Base-by-base conservation (phyloP, 92 coral and sea anemone species). In the Epizoanthus ramosus region DNA sequence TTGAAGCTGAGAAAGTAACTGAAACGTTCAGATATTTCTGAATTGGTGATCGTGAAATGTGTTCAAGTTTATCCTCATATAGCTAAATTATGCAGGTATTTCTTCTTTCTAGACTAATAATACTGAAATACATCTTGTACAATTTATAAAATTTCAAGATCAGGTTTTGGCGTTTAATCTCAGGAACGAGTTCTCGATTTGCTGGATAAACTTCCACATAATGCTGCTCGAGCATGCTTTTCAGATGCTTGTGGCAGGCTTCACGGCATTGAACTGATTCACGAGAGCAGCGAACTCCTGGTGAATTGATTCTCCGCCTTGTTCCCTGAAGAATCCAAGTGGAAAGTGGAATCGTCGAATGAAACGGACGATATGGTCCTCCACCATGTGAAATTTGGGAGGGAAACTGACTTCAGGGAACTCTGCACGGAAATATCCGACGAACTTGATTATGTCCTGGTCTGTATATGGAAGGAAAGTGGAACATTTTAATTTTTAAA, bases 331-430 rank as follows among this genome's bases (percentile, higher is more conserved):
- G 22, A 75, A 75, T 56, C 8, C 80, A 8, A 74, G n/a, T n/a
- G 64, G 80, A 6, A 74, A 74, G 16, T 50, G 63, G 63, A 60
- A 74, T 53, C 37, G 56, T 74, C 64, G 53, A 5, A 54, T 74
- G 7, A 74, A 74, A 3, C 59, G 21, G 19, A 53, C 64, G 5
- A 10, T 45, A 23, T 74, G 80, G 31, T 79, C 72, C 73, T 79
- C 73, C 35, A 63, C 18, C 83, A 79, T 79, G 72, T 79, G 83
- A 68, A 79, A 17, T 57, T 79, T 79, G 52, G 83, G 61, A 23
- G 83, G 83, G 45, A 79, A 79, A 60, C 45, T 79, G 39, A 15
- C 57, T 52, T 63, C 73, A 23, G 2, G 83, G 57, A 79, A 79
- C 41, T 63, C 53, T 17, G 19, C 43, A 17, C 73, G 52, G 70